phyloP scores from a whole-genome alignment of 2,113 vertebrate species.

The Balaeniceps rex region DNA sequence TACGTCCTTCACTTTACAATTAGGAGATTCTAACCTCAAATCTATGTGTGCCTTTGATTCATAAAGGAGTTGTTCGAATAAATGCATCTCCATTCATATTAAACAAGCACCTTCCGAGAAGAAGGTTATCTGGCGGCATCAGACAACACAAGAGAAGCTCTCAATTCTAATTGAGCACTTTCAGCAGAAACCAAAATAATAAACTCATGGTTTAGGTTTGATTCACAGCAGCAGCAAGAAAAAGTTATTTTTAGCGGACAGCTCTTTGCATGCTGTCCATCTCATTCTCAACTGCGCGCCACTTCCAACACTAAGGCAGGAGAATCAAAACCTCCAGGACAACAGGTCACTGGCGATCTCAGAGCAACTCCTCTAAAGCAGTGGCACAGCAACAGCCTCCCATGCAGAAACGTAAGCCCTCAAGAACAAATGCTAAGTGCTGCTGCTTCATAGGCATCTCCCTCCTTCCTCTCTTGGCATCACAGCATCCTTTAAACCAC shows the following conservation, averaged over 20 bases:
- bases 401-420: neutral
- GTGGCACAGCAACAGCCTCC: neutral
- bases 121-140: neutral
- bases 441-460: neutral
- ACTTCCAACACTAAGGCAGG: accelerated
- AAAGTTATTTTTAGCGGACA: neutral
- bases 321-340: neutral
- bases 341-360: neutral
- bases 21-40: neutral
- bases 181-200: neutral
- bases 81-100: neutral
- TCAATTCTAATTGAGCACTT: neutral
- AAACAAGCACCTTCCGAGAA: neutral
- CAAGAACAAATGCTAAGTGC: neutral
- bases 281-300: neutral
- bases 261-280: neutral
- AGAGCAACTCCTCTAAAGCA: neutral
- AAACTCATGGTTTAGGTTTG: neutral
- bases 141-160: neutral
- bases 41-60: neutral
- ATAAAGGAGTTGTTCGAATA: neutral
- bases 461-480: neutral
- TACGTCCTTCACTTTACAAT: neutral
- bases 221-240: neutral
- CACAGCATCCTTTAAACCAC: neutral